These are phyloP conservation scores for Ceramica pisi DNA, from an alignment of 2,888 invertebrate species.

Conservation along the genomic window DNA sequence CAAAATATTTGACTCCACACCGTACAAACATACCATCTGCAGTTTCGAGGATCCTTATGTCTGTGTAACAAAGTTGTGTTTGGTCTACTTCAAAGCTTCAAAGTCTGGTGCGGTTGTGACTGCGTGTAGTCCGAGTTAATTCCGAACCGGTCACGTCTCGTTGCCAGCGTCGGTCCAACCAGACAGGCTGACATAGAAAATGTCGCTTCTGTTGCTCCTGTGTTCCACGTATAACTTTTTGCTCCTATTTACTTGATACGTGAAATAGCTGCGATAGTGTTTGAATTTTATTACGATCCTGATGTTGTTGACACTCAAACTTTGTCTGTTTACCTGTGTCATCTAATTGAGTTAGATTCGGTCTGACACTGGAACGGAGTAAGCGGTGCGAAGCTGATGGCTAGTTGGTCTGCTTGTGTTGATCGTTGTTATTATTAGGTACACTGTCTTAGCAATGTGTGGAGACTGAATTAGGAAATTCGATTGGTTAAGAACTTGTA, in stretches of 20 bases:
- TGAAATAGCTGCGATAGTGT: conserved; percentile 46
- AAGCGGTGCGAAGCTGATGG: conserved; percentile 19
- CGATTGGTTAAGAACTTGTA: conserved; percentile 4
- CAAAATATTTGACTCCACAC: conserved; percentile 60
- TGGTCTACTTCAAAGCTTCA: conserved; percentile 40
- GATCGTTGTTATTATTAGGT: conserved; percentile 38
- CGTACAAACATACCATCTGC: conserved; percentile 62
- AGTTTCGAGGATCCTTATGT: conserved; percentile 55
- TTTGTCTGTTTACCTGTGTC: conserved; percentile 28
- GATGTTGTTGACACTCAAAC: conserved; percentile 17
- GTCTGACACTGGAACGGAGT: conserved; percentile 16
- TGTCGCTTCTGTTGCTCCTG: conserved; percentile 62
- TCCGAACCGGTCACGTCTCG: conserved; percentile 84
- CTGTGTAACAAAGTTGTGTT: conserved; percentile 67
- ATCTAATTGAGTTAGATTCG: conserved; percentile 30
- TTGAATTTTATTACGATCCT: conserved; percentile 51
- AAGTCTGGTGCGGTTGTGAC: conserved; percentile 62
- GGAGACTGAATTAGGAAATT: conserved; percentile 13
- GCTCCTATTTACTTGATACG: conserved; percentile 41
- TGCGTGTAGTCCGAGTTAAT: conserved; percentile 81
- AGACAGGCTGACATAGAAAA: conserved; percentile 80
- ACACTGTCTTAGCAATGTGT: conserved; percentile 39
- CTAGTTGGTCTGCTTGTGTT: conserved; percentile 30
- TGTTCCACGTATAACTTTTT: conserved; percentile 59
- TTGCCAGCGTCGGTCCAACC: conserved; percentile 73